Base-by-base conservation (phyloP, 2,113 vertebrate genomes). In the Apodemus speciosus region DNA sequence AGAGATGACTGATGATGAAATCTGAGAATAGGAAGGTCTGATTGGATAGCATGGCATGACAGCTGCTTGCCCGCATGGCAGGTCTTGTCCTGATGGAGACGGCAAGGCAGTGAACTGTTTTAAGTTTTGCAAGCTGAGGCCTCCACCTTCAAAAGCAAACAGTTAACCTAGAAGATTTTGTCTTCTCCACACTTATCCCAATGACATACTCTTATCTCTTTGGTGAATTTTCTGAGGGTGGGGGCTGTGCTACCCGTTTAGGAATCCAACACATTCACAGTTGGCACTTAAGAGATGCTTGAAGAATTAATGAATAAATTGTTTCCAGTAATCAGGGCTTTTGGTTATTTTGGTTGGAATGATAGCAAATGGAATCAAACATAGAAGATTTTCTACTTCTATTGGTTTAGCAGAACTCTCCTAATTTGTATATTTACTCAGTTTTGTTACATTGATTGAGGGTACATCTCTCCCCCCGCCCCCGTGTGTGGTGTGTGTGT, bases 301-400 rank as follows among this genome's bases (percentile, higher is more conserved):
- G 58, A 80, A 1, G 8, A 80, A 80, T 88, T 77, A 90, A 38
- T n/a, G 60, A 87, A 62, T 92, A 76, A 38, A 25, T 76, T 14
- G 9, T 72, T 93, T 92, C 21, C 38, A 84, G 0, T 84, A 87
- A 68, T 79, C 30, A 88, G 23, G 56, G 27, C 40, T 93, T 94
- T 91, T 62, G 72, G 10, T 91, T 89, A 71, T 91, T 96, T 91
- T 69, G 72, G 14, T 88, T 89, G 64, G 69, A 89, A 43, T 92
- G 9, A 27, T 75, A 40, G 8, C 80, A 93, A 80, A 38, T 43
- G 68, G 20, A 81, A 43, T 85, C 6, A 76, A 21, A 91, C 4
- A 32, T 18, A 60, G 38, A 91, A 43, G n/a, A 25, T 91, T 92
- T 80, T 88, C 66, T 72, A 40, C 88, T 77, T 88, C 18, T 77